phyloP scores from a whole-genome alignment of 1,140 invertebrate genomes.

The Drosophila serrata region DNA sequence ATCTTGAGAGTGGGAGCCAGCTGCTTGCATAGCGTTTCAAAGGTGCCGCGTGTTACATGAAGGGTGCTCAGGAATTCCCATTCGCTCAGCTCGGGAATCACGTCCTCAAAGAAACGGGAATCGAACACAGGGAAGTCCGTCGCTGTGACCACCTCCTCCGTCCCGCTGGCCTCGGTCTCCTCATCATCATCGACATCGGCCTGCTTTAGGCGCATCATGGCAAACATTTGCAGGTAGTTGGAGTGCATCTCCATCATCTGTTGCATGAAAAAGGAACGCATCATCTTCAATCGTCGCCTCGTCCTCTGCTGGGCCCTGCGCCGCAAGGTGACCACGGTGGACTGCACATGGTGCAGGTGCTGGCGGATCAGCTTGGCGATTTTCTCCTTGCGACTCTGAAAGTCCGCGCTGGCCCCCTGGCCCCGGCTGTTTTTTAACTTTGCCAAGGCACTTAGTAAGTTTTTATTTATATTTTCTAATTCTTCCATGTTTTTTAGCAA shows the following conservation, averaged over 20 bases:
- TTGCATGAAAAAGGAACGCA: conserved; percentile 66
- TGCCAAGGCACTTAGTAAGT: conserved; percentile 42
- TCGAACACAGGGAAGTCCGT: conserved; percentile 3
- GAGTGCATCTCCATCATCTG: conserved; percentile 69
- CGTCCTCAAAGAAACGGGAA: conserved; percentile 49
- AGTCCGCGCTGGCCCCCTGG: background rate
- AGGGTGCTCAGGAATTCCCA: conserved; percentile 65
- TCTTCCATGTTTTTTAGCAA: conserved; percentile 53
- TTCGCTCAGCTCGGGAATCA: conserved; percentile 38
- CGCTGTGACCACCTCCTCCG: background rate
- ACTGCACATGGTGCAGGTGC: conserved; percentile 59
- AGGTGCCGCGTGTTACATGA: conserved; percentile 66
- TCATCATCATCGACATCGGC: conserved; percentile 8
- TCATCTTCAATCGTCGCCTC: conserved; percentile 30
- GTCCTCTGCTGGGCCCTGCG: conserved; percentile 54
- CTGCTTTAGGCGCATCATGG: conserved; percentile 62
- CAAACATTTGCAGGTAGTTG: conserved; percentile 62
- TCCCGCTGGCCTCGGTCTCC: background rate
- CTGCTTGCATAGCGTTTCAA: conserved; percentile 60
- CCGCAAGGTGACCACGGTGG: conserved; percentile 52
- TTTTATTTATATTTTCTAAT: conserved; percentile 47
- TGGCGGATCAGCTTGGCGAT: conserved; percentile 50
- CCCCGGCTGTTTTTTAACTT: conserved; percentile 18
- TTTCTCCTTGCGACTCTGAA: conserved; percentile 39
- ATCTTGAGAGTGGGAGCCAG: conserved; percentile 47